Percentiles rank a stretch among this genome's conserved stretches.
Conservation (phyloP, 2,888 invertebrate genomes). For the Acleris holmiana region DNA sequence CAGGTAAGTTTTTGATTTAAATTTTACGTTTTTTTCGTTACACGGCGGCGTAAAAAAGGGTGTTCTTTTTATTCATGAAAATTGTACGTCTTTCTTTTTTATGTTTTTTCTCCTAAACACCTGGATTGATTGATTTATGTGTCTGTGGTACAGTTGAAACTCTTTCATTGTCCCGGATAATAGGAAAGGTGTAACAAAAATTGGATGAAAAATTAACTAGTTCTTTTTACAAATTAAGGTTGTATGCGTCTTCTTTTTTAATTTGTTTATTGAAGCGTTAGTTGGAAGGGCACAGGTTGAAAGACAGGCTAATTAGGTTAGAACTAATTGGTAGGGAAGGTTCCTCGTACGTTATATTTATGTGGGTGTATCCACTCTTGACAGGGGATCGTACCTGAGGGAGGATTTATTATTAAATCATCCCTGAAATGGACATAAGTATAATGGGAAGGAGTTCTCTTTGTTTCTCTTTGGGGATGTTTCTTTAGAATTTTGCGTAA, state of each 20-base stretch:
- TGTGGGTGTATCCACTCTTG: conserved; percentile 37
- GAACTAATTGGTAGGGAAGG: conserved; percentile 69
- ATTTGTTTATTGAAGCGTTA: conserved; percentile 29
- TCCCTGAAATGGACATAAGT: conserved; percentile 24
- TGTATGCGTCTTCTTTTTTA: conserved; percentile 10
- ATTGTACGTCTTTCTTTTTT: no score
- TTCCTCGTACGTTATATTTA: conserved; percentile 59
- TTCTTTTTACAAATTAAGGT: no score
- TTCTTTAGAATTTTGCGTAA: no score
- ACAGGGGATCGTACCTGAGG: conserved; percentile 26
- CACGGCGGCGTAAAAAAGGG: no score
- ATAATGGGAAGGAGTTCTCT: conserved; percentile 16
- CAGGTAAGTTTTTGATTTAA: conserved; percentile 33
- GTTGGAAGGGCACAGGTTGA: conserved; percentile 47
- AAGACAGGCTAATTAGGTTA: conserved; percentile 71
- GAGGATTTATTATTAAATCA: conserved; percentile 34
- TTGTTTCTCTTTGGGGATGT: conserved; percentile 5
- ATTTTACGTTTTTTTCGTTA: conserved; percentile 4
- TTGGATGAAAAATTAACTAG: no score
- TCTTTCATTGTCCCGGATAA: no score
- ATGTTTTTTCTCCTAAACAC: no score
- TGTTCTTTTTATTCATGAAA: no score
- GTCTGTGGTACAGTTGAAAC: no score
- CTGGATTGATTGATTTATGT: no score
- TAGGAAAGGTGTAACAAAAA: no score